Conservation (phyloP, 2,113 vertebrate species). For the Zosterops pallidus region DNA sequence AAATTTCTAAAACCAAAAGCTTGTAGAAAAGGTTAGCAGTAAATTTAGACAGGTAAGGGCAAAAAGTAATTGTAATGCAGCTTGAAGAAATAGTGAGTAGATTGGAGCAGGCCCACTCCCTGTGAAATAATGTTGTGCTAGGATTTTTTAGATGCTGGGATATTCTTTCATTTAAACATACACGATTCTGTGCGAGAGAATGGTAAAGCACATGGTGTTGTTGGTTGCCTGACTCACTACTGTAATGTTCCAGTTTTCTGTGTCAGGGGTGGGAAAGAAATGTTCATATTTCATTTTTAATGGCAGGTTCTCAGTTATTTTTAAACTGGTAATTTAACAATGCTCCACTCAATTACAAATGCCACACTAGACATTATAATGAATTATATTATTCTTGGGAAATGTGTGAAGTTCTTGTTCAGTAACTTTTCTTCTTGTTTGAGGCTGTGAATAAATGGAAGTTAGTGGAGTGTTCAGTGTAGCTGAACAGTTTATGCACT, state of each 20-base stretch:
- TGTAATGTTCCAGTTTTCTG: not conserved
- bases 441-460: not conserved
- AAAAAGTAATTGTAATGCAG: not conserved
- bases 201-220: not conserved
- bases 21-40: not conserved
- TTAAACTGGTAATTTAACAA: not conserved
- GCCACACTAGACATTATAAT: not conserved
- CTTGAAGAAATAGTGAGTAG: not conserved
- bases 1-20: not conserved
- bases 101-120: not conserved
- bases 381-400: not conserved
- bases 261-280: not conserved
- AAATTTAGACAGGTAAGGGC: not conserved
- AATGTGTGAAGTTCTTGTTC: not conserved
- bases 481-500: not conserved
- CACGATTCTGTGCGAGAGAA: not conserved
- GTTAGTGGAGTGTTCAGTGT: not conserved
- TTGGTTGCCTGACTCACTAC: not conserved
- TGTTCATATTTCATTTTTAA: not conserved
- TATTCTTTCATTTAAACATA: not conserved
- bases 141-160: not conserved
- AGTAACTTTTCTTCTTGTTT: not conserved
- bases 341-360: not conserved
- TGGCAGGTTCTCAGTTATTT: slow-evolving; percentile 16
- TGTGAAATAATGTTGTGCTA: not conserved